A percentile compares a stretch with the other conserved stretches of the same genome.
Evolutionary conservation across 2,888 invertebrate species (phyloP).

Genomic region (Aspidiotus rigidus): DNA sequence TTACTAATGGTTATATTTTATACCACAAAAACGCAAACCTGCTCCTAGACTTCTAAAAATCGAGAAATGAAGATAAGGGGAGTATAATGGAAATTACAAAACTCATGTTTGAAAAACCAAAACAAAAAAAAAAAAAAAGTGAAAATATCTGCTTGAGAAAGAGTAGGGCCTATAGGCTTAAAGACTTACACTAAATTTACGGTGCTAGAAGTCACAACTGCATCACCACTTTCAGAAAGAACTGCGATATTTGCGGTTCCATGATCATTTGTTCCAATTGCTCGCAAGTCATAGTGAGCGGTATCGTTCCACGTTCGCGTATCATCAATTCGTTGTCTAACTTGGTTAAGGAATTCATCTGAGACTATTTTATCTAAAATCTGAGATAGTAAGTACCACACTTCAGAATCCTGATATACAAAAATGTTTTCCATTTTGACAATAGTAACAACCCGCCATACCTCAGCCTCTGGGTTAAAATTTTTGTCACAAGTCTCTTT

Average conservation of each 20-base stretch:
- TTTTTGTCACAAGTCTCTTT: too few species aligned
- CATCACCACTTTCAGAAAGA: constrained; percentile 71
- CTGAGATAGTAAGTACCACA: too few species aligned
- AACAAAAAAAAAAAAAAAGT: not conserved
- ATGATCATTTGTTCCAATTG: constrained; percentile 41
- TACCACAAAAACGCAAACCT: too few species aligned
- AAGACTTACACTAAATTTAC: constrained; percentile 56
- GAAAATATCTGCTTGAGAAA: not conserved
- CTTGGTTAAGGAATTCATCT: constrained; percentile 19
- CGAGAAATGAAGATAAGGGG: too few species aligned
- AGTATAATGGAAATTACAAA: not conserved
- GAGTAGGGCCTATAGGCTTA: not conserved
- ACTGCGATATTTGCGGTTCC: constrained; percentile 71
- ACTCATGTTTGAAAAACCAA: not conserved
- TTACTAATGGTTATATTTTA: too few species aligned
- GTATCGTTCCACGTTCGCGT: constrained; percentile 47
- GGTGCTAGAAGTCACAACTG: constrained; percentile 84
- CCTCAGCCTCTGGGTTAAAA: too few species aligned
- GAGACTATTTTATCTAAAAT: constrained; percentile 18
- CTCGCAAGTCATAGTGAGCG: constrained; percentile 37
- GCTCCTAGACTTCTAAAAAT: too few species aligned
- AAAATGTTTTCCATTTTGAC: too few species aligned
- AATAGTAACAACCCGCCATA: too few species aligned
- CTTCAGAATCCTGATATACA: too few species aligned
- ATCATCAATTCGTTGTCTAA: constrained; percentile 28